phyloP scores from a whole-genome alignment of 1,140 invertebrate genomes.

The Calephelis nemesis region DNA sequence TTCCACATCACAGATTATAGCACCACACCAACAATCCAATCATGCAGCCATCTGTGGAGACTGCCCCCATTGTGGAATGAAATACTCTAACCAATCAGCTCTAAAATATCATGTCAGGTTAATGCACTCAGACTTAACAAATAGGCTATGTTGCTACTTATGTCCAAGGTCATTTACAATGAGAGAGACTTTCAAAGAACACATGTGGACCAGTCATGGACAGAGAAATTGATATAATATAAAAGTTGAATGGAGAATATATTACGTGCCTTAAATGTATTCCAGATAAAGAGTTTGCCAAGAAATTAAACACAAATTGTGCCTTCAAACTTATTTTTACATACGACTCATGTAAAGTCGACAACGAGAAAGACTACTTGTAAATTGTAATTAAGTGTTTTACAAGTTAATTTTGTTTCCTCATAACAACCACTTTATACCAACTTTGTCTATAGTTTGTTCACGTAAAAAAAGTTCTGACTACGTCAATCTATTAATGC shows the following conservation, averaged over 20 bases:
- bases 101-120: slow-evolving; percentile 85
- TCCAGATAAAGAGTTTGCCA: slow-evolving; percentile 12
- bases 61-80: slow-evolving; percentile 84
- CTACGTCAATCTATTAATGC: too few species aligned
- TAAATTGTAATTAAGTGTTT: neutral
- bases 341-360: neutral
- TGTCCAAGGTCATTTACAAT: slow-evolving; percentile 83
- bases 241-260: slow-evolving; percentile 31
- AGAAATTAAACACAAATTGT: slow-evolving; percentile 8
- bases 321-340: slow-evolving; percentile 15
- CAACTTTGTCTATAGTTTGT: too few species aligned
- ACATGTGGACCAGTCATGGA: slow-evolving; percentile 83
- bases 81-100: slow-evolving; percentile 83
- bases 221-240: slow-evolving; percentile 79
- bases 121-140: slow-evolving; percentile 84
- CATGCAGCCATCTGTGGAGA: slow-evolving; percentile 82
- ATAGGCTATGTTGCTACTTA: slow-evolving; percentile 83
- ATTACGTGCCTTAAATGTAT: slow-evolving; percentile 44
- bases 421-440: neutral
- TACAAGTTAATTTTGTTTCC: neutral
- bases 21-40: slow-evolving; percentile 66
- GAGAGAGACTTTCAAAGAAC: slow-evolving; percentile 83
- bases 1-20: slow-evolving; percentile 58
- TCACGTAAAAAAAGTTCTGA: too few species aligned
- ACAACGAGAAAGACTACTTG: neutral